phyloP scores from a whole-genome alignment of 2,113 vertebrate species.

The Prochilodus magdalenae region DNA sequence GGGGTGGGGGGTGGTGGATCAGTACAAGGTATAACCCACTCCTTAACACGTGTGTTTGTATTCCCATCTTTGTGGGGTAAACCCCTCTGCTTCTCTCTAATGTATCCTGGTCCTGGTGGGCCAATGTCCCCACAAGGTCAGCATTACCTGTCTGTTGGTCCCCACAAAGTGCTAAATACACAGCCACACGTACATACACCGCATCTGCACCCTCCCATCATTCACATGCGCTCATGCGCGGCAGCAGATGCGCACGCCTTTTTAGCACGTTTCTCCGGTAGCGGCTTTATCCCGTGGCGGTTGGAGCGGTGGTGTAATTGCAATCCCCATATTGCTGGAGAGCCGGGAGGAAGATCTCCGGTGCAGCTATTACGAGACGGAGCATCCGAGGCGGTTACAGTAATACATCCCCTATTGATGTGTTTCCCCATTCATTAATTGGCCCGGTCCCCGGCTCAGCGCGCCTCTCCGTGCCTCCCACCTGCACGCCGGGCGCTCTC shows the following conservation, averaged over 20 bases:
- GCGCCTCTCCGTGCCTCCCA: neutral
- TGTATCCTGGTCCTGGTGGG: neutral
- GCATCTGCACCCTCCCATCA: neutral
- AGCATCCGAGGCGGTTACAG: slow-evolving; percentile 10
- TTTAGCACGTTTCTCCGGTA: neutral
- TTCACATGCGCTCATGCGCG: too few relatives aligned
- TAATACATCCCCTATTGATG: neutral
- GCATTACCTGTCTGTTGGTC: neutral
- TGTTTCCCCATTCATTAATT: slow-evolving; percentile 33
- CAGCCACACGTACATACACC: neutral
- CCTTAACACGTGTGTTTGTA: neutral
- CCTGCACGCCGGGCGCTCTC: slow-evolving; percentile 54
- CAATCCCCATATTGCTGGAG: neutral
- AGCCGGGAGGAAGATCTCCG: neutral
- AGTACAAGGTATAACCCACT: neutral
- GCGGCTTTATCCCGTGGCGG: neutral
- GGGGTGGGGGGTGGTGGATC: too few relatives aligned
- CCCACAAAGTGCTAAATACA: neutral
- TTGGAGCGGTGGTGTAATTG: neutral
- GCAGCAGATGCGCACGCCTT: neutral
- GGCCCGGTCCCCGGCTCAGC: neutral
- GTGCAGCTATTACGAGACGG: slow-evolving; percentile 5
- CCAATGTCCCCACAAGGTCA: neutral
- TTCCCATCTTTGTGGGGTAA: too few relatives aligned
- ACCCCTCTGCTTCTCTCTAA: neutral